phyloP scores from a whole-genome alignment of 2,797 vertebrate genomes.

The Atherinosoma microstoma region DNA sequence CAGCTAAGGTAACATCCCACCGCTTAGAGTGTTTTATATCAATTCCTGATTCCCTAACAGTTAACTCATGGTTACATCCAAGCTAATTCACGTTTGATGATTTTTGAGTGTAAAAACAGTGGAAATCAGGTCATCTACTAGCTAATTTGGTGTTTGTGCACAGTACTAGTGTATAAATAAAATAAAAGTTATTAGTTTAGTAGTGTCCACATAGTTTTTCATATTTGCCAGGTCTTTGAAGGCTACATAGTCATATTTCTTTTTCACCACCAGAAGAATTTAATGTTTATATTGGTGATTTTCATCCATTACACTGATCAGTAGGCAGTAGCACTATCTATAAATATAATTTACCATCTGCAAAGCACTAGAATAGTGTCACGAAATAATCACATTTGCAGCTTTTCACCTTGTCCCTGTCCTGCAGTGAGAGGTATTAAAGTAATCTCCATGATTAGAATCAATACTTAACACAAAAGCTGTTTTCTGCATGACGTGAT shows the following conservation, averaged over 20 bases:
- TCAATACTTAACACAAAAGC: constrained; percentile 5
- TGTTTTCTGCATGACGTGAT: constrained; percentile 3
- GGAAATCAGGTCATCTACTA: not conserved
- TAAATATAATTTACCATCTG: not conserved
- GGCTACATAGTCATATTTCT: not conserved
- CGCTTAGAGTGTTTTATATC: not conserved
- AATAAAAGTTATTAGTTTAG: not conserved
- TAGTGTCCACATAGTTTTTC: not conserved
- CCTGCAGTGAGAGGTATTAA: not conserved
- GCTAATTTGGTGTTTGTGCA: not conserved
- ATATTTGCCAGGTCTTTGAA: not conserved
- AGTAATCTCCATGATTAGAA: constrained; percentile 1
- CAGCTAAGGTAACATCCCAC: not conserved
- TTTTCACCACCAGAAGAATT: not conserved
- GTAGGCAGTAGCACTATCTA: not conserved
- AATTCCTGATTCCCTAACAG: not conserved
- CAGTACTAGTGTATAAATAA: not conserved
- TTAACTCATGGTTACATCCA: not conserved
- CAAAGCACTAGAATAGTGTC: not conserved
- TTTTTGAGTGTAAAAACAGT: not conserved
- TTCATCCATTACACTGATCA: constrained; percentile 2
- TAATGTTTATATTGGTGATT: not conserved
- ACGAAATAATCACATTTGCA: constrained; percentile 1
- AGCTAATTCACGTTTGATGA: not conserved
- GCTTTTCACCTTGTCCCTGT: constrained; percentile 9